Evolutionary conservation across 2,888 invertebrate genomes (phyloP).

Genomic region (Troides oblongomaculatus): DNA sequence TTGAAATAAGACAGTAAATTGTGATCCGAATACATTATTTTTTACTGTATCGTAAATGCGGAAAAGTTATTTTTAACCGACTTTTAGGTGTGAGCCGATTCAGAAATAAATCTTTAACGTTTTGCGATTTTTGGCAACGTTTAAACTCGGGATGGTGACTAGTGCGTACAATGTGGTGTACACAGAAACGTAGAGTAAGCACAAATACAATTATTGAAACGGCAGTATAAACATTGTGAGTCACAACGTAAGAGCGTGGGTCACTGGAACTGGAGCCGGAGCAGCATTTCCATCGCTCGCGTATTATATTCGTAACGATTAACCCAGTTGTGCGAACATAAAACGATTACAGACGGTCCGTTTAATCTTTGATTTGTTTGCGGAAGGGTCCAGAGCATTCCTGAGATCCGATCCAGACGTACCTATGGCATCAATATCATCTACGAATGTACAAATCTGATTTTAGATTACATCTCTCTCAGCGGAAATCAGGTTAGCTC

Average conservation of each 20-base stretch:
- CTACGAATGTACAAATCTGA: slow-evolving; percentile 7
- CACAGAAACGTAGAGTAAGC: slow-evolving; percentile 15
- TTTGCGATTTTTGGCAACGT: slow-evolving; percentile 18
- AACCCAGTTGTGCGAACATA: slow-evolving; percentile 60
- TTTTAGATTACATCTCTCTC: slow-evolving; percentile 6
- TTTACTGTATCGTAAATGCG: slow-evolving; percentile 12
- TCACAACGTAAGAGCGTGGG: slow-evolving; percentile 49
- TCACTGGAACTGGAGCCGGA: slow-evolving; percentile 51
- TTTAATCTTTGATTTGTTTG: slow-evolving; percentile 52
- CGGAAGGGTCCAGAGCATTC: slow-evolving; percentile 46
- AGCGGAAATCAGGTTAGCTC: slow-evolving; percentile 20
- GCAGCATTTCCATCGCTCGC: slow-evolving; percentile 45
- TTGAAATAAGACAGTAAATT: slow-evolving; percentile 9
- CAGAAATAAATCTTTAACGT: slow-evolving; percentile 23
- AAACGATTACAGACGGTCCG: slow-evolving; percentile 44
- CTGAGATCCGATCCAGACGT: slow-evolving; percentile 35
- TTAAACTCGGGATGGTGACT: slow-evolving; percentile 4
- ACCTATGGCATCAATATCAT: slow-evolving; percentile 5
- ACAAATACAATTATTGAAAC: slow-evolving; percentile 34
- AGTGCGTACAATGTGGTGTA: slow-evolving; percentile 6
- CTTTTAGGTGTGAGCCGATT: slow-evolving; percentile 9
- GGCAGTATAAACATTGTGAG: slow-evolving; percentile 53
- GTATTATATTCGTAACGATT: slow-evolving; percentile 60
- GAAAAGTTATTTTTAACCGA: slow-evolving; percentile 25
- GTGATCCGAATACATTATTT: slow-evolving; percentile 20